phyloP scores from a whole-genome alignment of 2,113 vertebrate genomes.

The Lagopus muta region DNA sequence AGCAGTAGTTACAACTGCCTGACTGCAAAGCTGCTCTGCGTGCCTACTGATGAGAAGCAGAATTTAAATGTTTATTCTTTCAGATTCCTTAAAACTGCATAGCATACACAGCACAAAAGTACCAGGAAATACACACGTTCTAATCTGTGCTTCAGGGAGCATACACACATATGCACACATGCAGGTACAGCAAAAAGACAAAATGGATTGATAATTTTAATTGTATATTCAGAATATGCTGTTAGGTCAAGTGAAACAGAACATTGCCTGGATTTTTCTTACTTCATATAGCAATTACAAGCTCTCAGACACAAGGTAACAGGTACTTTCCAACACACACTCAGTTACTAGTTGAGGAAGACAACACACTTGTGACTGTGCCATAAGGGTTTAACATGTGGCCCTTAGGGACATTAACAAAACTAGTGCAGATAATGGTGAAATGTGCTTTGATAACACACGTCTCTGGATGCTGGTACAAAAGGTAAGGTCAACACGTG shows the following conservation, averaged over 20 bases:
- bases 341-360: not conserved
- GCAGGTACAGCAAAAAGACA: not conserved
- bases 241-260: not conserved
- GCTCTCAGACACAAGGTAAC: not conserved
- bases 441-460: not conserved
- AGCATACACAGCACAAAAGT: not conserved
- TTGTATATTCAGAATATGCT: not conserved
- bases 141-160: not conserved
- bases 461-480: not conserved
- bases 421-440: not conserved
- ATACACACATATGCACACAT: fast-evolving
- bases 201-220: not conserved
- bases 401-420: not conserved
- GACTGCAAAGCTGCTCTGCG: not conserved
- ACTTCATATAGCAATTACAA: not conserved
- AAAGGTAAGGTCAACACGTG: not conserved
- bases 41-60: not conserved
- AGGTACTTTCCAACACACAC: not conserved
- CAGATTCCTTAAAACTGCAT: not conserved
- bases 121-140: not conserved
- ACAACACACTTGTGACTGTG: not conserved
- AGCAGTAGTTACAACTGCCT: not conserved
- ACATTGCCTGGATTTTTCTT: not conserved
- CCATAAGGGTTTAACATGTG: not conserved
- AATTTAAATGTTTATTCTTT: not conserved